phyloP scores from a whole-genome alignment of 2,888 invertebrate species.

The Auanema freiburgensis region DNA sequence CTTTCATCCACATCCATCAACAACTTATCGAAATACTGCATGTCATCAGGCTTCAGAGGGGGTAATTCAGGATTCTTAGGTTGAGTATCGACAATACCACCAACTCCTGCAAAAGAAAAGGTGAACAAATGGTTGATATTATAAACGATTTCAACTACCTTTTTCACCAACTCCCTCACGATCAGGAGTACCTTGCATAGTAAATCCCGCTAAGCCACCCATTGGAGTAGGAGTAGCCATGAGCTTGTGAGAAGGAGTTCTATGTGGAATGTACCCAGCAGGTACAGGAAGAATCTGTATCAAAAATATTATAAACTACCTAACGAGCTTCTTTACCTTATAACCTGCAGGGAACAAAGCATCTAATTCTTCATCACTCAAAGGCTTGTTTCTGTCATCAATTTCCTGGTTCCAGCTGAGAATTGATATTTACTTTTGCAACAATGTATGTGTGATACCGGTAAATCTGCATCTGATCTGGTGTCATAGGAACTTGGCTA shows the following conservation, averaged over 20 bases:
- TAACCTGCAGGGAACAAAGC: constrained; percentile 96
- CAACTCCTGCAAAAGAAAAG: constrained; percentile 36
- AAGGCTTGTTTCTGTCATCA: constrained; percentile 92
- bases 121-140: background rate
- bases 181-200: constrained; percentile 75
- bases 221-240: constrained; percentile 98
- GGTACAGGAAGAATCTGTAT: constrained; percentile 78
- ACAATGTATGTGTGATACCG: background rate
- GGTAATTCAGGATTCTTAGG: constrained; percentile 92
- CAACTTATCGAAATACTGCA: constrained; percentile 98
- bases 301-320: background rate
- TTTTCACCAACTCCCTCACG: constrained; percentile 55
- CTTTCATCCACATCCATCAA: constrained; percentile 97
- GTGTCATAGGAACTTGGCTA: constrained; percentile 92
- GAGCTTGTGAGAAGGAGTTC: constrained; percentile 94
- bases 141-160: constrained; percentile 18
- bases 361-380: constrained; percentile 95
- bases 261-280: constrained; percentile 89
- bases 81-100: constrained; percentile 78
- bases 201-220: constrained; percentile 74
- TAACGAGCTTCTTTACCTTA: constrained; percentile 73
- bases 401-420: constrained; percentile 77
- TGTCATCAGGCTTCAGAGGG: constrained; percentile 98
- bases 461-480: constrained; percentile 81
- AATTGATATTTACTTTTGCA: background rate